phyloP scores from a whole-genome alignment of 1,140 invertebrate species.

The Artemia franciscana region DNA sequence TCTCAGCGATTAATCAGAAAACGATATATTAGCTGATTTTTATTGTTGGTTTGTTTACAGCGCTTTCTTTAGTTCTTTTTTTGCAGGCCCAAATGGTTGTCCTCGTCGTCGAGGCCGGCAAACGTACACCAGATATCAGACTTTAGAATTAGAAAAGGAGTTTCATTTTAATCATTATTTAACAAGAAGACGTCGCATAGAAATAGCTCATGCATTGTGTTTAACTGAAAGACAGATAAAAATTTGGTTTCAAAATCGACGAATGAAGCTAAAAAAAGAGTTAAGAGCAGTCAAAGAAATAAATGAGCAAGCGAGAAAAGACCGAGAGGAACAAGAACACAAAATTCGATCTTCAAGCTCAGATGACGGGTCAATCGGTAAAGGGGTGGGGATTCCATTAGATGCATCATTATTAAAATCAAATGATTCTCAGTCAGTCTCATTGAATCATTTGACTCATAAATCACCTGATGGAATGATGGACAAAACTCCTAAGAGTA shows the following conservation, averaged over 20 bases:
- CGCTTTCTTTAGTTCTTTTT: constrained; percentile 19
- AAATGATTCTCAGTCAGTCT: background rate
- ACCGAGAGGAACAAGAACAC: constrained; percentile 70
- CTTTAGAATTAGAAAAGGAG: constrained; percentile 85
- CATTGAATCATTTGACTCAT: background rate
- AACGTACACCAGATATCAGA: constrained; percentile 89
- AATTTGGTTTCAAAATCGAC: constrained; percentile 90
- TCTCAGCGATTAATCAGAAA: no score
- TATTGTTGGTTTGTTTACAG: no score
- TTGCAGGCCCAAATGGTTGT: constrained; percentile 81
- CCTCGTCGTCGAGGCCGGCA: constrained; percentile 75
- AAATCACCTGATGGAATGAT: background rate
- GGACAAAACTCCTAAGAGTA: background rate
- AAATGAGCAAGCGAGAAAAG: constrained; percentile 71
- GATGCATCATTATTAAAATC: background rate
- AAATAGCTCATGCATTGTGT: constrained; percentile 86
- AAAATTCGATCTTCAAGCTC: constrained; percentile 53
- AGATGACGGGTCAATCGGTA: constrained; percentile 29
- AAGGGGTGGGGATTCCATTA: constrained; percentile 5
- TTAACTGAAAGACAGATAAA: constrained; percentile 90
- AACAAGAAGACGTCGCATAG: constrained; percentile 78
- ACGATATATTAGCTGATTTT: no score
- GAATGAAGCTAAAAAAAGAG: constrained; percentile 96
- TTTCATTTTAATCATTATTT: constrained; percentile 97
- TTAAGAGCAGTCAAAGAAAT: constrained; percentile 76